Evolutionary conservation across 2,113 vertebrate genomes (phyloP), one percentile per base, ranked within the genome.

Genomic region (Pomatorhinus ruficollis): DNA sequence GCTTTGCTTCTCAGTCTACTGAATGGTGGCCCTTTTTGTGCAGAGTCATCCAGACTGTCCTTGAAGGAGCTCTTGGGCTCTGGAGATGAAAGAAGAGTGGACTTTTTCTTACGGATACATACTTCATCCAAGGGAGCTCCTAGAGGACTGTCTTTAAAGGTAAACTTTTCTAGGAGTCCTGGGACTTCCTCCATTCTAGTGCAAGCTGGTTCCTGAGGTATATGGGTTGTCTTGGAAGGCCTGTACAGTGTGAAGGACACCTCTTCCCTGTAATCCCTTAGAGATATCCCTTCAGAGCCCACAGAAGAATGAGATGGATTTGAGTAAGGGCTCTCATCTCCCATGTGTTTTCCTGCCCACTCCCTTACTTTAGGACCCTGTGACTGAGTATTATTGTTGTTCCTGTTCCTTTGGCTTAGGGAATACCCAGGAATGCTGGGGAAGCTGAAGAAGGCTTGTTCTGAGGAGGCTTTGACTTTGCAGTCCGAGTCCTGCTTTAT

Each of bases 161-260:
- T 98, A 87, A 98, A 98, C 90, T 96, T 98, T 76, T 98, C 98
- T 5, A 98, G 90, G 86, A 98, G 98, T 13, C 85, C 95, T 44
- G 98, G 98, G 16, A 98, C 97, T 56, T 98, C 98, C 66, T 98
- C 98, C 8, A 96, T 61, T 74, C 93, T 97, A 84, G 74, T 81
- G 64, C 60, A 70, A 40, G 82, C 30, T 9, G 86, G 21, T 74
- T 91, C 69, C 21, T 47, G 64, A 59, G 80, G 53, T 17, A 35
- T 18, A 16, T 17, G 50, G 33, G 33, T 47, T 57, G 17, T n/a
- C 57, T 81, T 93, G 59, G 69, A 81, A 42, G 64, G 44, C 59
- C 53, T 72, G 25, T 23, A 33, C 66, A 90, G 63, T 31, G 87
- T 80, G 70, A 83, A 91, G 42, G 37, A 70, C 15, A 22, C 25